Evolutionary conservation across 1,140 invertebrate genomes (phyloP).

Genomic region (Bombyx mori): DNA sequence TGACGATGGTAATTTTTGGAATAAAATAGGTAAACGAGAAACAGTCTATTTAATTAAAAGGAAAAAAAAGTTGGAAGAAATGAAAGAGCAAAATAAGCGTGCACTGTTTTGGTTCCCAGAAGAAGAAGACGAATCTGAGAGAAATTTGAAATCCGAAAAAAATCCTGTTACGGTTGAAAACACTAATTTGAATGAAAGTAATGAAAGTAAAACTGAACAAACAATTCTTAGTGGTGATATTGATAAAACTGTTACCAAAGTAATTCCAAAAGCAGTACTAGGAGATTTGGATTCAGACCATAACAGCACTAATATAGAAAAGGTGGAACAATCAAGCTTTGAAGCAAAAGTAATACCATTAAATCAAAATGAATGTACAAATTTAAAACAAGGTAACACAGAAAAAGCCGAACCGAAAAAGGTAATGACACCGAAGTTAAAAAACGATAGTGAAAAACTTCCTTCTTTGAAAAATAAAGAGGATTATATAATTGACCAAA

Average conservation of each 20-base stretch:
- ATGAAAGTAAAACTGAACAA: too few species aligned
- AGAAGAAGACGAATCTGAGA: conserved; percentile 19
- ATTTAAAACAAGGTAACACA: too few species aligned
- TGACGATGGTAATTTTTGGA: conserved; percentile 70
- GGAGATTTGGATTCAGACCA: too few species aligned
- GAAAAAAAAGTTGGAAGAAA: conserved; percentile 56
- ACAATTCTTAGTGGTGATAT: too few species aligned
- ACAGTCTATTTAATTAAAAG: conserved; percentile 68
- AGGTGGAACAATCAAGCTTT: too few species aligned
- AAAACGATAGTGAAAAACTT: background rate
- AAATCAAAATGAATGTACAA: background rate
- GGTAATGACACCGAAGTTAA: background rate
- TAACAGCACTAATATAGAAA: too few species aligned
- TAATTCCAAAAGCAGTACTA: background rate
- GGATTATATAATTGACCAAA: background rate
- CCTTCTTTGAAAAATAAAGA: background rate
- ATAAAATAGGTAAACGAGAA: conserved; percentile 70
- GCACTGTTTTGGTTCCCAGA: conserved; percentile 55
- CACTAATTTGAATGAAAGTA: background rate
- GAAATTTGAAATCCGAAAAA: background rate
- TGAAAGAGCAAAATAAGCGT: conserved; percentile 45
- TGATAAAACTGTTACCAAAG: background rate
- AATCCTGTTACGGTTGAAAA: background rate
- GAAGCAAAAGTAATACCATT: background rate
- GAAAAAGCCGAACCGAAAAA: too few species aligned